A percentile compares a stretch with the other conserved stretches of the same genome.
Evolutionary conservation across 1,140 invertebrate genomes (phyloP).

Genomic region (Cardiocondyla obscurior): DNA sequence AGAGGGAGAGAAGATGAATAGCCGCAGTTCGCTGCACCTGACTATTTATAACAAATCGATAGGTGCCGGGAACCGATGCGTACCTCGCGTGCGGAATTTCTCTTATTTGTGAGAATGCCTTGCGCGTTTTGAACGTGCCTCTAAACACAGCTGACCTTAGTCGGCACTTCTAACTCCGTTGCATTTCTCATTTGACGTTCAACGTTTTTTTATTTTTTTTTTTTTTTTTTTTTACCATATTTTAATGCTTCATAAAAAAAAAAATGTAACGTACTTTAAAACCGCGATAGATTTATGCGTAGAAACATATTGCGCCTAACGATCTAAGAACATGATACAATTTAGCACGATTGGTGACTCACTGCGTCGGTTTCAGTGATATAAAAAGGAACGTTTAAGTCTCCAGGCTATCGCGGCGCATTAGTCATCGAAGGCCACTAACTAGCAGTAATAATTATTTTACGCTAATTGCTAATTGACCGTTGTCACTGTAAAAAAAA

Average conservation of each 20-base stretch:
- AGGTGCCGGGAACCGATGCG: conserved; percentile 54
- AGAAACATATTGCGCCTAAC: not conserved
- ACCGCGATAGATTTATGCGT: not conserved
- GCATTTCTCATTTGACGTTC: not conserved
- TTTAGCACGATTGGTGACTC: conserved; percentile 40
- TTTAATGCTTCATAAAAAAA: not conserved
- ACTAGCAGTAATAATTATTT: conserved; percentile 22
- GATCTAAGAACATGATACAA: conserved; percentile 8
- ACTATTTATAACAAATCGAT: conserved; percentile 74
- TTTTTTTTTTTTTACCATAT: not conserved
- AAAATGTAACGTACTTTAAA: not conserved
- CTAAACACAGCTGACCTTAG: not conserved
- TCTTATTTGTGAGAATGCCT: conserved; percentile 24
- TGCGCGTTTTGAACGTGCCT: conserved; percentile 33
- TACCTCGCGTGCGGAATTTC: conserved; percentile 59
- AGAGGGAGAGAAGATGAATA: conserved; percentile 19
- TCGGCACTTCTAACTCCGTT: not conserved
- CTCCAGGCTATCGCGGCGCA: not conserved
- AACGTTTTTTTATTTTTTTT: not conserved
- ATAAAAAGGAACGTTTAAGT: not conserved
- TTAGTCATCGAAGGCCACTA: conserved; percentile 22
- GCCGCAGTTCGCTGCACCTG: conserved; percentile 58
- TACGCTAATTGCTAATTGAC: conserved; percentile 14
- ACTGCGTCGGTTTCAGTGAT: not conserved
- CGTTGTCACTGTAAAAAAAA: not conserved